These are phyloP conservation scores for Hyaena hyaena DNA, from an alignment of 2,113 vertebrate genomes.

Conservation along the genomic window DNA sequence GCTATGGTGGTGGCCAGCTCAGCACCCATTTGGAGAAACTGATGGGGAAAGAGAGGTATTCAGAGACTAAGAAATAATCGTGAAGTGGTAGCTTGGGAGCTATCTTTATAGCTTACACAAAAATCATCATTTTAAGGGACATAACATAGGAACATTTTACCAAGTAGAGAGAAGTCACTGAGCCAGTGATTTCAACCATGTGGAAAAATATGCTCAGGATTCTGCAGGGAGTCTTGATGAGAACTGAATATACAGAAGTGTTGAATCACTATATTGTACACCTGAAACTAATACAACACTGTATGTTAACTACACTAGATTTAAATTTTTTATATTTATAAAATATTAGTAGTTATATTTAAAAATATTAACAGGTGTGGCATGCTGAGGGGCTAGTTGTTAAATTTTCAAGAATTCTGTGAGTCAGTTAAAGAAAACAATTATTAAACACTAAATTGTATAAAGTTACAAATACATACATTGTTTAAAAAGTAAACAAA, in stretches of 20 bases:
- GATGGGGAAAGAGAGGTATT: not conserved
- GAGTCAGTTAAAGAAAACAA: not conserved
- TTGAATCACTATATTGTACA: not conserved
- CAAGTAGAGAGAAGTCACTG: not conserved
- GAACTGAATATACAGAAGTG: not conserved
- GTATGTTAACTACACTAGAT: not conserved
- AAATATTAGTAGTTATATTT: not conserved
- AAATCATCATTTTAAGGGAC: not conserved
- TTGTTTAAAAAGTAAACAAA: not conserved
- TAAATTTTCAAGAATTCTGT: not conserved
- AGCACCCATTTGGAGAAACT: not conserved
- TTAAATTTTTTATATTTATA: not conserved
- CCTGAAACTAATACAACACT: not conserved
- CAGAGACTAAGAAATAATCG: not conserved
- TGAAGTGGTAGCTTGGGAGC: not conserved
- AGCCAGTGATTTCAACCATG: not conserved
- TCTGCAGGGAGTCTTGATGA: not conserved
- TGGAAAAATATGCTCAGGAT: constrained; percentile 22
- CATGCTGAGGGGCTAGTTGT: not conserved
- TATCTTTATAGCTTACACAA: not conserved
- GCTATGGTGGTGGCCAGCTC: not conserved
- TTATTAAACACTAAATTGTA: not conserved
- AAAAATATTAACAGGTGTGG: not conserved
- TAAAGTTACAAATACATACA: not conserved
- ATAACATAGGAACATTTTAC: not conserved